A percentile compares a stretch with the other conserved stretches of the same genome.
Evolutionary conservation across 37 sponge, comb jelly and placozoan genomes (phyloP).

Genomic region (Agelas oroides): DNA sequence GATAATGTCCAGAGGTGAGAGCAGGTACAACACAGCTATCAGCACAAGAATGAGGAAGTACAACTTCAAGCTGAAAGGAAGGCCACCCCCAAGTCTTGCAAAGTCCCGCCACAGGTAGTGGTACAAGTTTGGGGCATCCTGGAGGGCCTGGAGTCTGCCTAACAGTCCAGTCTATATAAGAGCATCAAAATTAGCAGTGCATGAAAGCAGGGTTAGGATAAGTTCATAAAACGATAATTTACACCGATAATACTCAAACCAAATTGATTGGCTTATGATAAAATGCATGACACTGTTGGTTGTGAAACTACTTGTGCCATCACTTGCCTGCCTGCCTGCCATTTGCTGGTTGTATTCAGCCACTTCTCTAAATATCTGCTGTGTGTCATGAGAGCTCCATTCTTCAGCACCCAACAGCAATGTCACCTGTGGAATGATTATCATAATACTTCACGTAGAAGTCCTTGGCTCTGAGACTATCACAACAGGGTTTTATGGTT

Average conservation of each 20-base stretch:
- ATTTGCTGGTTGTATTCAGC: constrained; percentile 13
- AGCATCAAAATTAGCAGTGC: too few species aligned
- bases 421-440: constrained; percentile 7
- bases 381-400: background rate
- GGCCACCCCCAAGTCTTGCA: background rate
- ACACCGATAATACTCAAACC: too few species aligned
- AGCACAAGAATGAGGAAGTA: background rate
- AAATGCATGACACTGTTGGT: too few species aligned
- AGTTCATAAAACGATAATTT: too few species aligned
- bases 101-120: constrained; percentile 10
- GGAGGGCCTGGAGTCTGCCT: background rate
- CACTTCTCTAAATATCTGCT: background rate
- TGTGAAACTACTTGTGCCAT: background rate
- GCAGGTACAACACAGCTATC: background rate
- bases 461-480: background rate
- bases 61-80: constrained; percentile 5
- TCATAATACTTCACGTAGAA: background rate
- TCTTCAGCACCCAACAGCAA: constrained; percentile 16
- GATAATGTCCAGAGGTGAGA: constrained; percentile 34
- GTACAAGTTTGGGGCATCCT: constrained; percentile 4
- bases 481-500: too few species aligned
- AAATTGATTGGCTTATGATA: too few species aligned
- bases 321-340: background rate
- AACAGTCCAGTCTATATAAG: constrained; percentile 14
- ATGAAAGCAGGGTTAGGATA: too few species aligned